Conservation (phyloP, 92 coral and sea anemone species). For the Plumapathes pennacea region DNA sequence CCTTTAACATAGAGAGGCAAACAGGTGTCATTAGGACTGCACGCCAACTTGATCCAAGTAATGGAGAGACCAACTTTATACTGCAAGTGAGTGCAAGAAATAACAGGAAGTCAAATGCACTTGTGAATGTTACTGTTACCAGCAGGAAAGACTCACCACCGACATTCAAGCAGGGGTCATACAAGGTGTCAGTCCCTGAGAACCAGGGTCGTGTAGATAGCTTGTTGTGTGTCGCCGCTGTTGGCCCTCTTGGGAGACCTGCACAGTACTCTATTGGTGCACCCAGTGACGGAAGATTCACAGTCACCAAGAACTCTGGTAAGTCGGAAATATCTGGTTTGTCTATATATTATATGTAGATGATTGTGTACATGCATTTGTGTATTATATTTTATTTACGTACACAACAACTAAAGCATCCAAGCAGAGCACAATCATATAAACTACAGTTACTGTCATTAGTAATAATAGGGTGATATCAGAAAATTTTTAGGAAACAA, state of each 20-base stretch:
- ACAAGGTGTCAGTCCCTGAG: constrained; percentile 59
- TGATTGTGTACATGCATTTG: no score
- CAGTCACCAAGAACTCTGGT: constrained; percentile 58
- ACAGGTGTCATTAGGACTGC: constrained; percentile 68
- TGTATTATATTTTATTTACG: no score
- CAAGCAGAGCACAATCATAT: no score
- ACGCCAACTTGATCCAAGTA: constrained; percentile 42
- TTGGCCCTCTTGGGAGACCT: constrained; percentile 38
- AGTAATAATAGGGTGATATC: no score
- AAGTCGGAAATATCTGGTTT: no score
- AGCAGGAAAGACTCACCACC: constrained; percentile 73
- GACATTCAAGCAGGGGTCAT: constrained; percentile 46
- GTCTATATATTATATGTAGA: no score
- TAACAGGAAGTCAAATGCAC: constrained; percentile 39
- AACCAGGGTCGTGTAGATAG: constrained; percentile 57
- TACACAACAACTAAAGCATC: no score
- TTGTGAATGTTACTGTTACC: constrained; percentile 67
- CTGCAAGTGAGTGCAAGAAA: constrained; percentile 54
- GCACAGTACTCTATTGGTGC: constrained; percentile 59
- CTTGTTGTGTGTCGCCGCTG: constrained; percentile 77
- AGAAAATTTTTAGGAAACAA: no score
- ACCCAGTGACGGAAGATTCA: constrained; percentile 45
- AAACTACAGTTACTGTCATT: no score
- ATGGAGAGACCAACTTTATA: constrained; percentile 25
- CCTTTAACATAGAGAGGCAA: constrained; percentile 42